A percentile compares a stretch with the other conserved stretches of the same genome.
phyloP scores from a whole-genome alignment of 2,113 vertebrate species.

The Chamaetylas fuelleborni region DNA sequence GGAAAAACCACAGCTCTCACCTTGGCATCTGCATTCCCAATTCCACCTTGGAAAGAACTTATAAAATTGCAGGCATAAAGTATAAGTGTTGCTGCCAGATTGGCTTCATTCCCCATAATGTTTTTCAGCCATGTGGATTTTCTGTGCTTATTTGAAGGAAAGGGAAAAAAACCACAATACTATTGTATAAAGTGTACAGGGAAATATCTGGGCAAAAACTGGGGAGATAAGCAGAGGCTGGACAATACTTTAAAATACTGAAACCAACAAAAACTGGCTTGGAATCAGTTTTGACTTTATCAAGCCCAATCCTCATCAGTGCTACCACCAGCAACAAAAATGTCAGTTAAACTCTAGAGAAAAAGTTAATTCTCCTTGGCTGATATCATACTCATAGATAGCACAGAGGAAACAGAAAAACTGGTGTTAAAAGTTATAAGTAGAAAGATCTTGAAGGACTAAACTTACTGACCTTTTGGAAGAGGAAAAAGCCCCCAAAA shows the following conservation, averaged over 20 bases:
- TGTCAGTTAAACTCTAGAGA: not conserved
- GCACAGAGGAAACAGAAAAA: not conserved
- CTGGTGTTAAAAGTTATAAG: not conserved
- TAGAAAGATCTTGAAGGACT: not conserved
- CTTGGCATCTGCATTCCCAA: not conserved
- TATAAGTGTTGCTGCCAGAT: not conserved
- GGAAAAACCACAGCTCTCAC: not conserved
- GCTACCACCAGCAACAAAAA: not conserved
- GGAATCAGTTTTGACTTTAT: not conserved
- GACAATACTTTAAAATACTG: conserved; percentile 24
- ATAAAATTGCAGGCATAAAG: not conserved
- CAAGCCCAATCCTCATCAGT: not conserved
- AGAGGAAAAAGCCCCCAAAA: not conserved
- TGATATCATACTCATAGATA: not conserved
- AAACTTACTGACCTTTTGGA: conserved; percentile 19
- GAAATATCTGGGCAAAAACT: conserved; percentile 34
- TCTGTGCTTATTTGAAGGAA: not conserved
- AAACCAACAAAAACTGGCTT: conserved; percentile 25
- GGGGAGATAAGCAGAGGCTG: conserved; percentile 26
- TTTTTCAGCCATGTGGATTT: not conserved
- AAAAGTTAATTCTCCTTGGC: not conserved
- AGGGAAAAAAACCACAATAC: not conserved
- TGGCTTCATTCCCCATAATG: not conserved
- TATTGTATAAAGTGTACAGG: conserved; percentile 38
- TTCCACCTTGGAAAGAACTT: not conserved